A percentile compares a stretch with the other conserved stretches of the same genome.
Conservation (phyloP, 2,113 vertebrate species). For the Carassius auratus region DNA sequence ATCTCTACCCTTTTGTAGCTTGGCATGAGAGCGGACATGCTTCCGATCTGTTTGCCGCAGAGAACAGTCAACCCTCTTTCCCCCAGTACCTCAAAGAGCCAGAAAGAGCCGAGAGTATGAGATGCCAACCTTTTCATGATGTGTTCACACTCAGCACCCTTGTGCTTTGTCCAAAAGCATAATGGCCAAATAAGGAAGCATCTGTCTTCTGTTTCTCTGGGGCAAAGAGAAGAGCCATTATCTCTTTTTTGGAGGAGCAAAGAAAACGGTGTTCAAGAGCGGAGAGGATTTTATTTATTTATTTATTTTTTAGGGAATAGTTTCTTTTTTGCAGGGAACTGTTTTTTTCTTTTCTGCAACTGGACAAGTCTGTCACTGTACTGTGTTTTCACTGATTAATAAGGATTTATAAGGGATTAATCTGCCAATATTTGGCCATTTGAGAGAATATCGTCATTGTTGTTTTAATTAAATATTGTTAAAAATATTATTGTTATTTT, state of each 20-base stretch:
- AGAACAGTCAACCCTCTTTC: constrained; percentile 41
- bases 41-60: constrained; percentile 60
- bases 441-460: neutral
- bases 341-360: neutral
- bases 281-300: too few relatives aligned
- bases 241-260: constrained; percentile 46
- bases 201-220: constrained; percentile 59
- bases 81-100: constrained; percentile 53
- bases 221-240: constrained; percentile 44
- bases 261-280: neutral
- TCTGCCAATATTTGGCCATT: neutral
- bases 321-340: neutral
- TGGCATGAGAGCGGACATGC: constrained; percentile 61
- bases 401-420: neutral
- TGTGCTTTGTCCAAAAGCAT: constrained; percentile 50
- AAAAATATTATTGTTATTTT: too few relatives aligned
- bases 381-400: neutral
- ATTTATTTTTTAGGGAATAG: neutral
- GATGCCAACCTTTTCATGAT: constrained; percentile 64
- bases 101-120: constrained; percentile 59
- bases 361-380: neutral
- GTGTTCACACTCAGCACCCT: constrained; percentile 59
- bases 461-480: too few relatives aligned
- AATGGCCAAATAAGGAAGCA: constrained; percentile 75
- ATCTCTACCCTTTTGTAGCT: constrained; percentile 46